Evolutionary conservation across 2,888 invertebrate species (phyloP).

Genomic region (Hydrotaea diabolus): DNA sequence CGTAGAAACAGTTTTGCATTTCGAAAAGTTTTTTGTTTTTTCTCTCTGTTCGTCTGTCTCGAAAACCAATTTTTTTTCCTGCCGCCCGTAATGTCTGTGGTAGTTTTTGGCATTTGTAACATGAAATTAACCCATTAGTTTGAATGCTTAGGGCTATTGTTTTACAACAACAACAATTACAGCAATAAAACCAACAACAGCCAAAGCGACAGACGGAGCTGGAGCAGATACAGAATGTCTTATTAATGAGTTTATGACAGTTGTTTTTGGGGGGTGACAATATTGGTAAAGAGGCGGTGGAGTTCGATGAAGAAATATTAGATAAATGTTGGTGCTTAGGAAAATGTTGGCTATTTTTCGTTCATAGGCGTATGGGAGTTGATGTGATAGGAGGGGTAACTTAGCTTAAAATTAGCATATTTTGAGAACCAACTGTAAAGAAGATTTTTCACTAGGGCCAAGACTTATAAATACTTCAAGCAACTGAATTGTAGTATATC

Average conservation of each 20-base stretch:
- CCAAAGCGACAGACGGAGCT: background rate
- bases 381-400: background rate
- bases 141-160: slow-evolving; percentile 51
- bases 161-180: slow-evolving; percentile 41
- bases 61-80: background rate
- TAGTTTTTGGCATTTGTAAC: slow-evolving; percentile 55
- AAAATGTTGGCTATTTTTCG: too few species aligned
- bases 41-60: background rate
- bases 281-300: background rate
- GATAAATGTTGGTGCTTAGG: slow-evolving; percentile 2
- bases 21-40: background rate
- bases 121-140: slow-evolving; percentile 69
- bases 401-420: too few species aligned
- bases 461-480: too few species aligned
- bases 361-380: background rate
- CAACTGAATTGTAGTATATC: too few species aligned
- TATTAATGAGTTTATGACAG: slow-evolving; percentile 67
- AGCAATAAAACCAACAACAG: background rate
- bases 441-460: too few species aligned
- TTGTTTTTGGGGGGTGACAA: slow-evolving; percentile 5
- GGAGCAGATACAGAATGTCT: slow-evolving; percentile 38
- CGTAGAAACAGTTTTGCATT: slow-evolving; percentile 19
- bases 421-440: too few species aligned
- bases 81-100: slow-evolving; percentile 35
- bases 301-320: background rate